Evolutionary conservation across 2,113 vertebrate species (phyloP), one percentile per base, ranked within the genome.

Genomic region (Taxidea taxus): DNA sequence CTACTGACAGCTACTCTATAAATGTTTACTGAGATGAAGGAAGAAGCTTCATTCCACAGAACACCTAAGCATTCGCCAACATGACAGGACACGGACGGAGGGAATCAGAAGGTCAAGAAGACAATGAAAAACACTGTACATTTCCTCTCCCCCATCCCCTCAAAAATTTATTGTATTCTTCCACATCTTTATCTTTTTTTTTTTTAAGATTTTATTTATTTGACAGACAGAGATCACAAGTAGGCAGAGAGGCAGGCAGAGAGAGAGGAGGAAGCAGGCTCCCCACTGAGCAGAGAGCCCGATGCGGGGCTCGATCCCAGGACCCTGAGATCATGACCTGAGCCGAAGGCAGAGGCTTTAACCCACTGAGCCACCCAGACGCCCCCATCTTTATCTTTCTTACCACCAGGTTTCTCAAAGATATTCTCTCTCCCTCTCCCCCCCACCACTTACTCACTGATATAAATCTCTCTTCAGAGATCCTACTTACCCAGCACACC

Each of bases 21-120:
- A 96, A 93, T 54, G 70, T 93, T 97, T 97, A 90, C 87, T 77
- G 87, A 97, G 54, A 88, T 51, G 87, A 78, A 81, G 16, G 31
- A 49, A 78, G 44, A 51, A 51, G 75, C 15, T 44, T 83, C 82
- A 91, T 16, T 75, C 77, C 74, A 51, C 0, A 12, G 16, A 72
- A 42, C n/a, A 87, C 74, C 80, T 82, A 80, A 90, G 56, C 42
- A 54, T 74, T 2, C 77, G 81, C 90, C 90, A 90, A 44, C 20
- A 87, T 15, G 64, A 51, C 47, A 58, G 75, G 92, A 84, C 34
- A 25, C 16, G 11, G 11, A 25, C 16, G 11, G 11, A 78, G 47
- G 56, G 37, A 56, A 58, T 0, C 14, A 5, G 23, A 93, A 64
- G 51, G 66, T 64, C 44, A 93, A 25, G 83, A 90, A 58, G 51